Conservation (phyloP, 92 coral and sea anemone species). For the Porites rus region DNA sequence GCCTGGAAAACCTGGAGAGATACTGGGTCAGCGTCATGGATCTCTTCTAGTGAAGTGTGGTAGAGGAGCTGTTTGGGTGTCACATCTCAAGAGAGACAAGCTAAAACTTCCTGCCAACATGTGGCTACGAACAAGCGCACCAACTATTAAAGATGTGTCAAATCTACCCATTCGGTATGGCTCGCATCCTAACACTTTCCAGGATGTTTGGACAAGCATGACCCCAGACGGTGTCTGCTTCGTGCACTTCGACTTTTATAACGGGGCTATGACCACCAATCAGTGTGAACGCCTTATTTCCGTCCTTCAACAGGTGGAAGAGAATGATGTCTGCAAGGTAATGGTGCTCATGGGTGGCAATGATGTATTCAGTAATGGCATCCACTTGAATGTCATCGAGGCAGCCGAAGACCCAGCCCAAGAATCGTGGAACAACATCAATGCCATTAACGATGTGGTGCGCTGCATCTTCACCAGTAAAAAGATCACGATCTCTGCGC, state of each 20-base stretch:
- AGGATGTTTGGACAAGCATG: slow-evolving; percentile 81
- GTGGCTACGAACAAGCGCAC: slow-evolving; percentile 51
- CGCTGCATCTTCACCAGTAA: slow-evolving; percentile 68
- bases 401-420: slow-evolving; percentile 61
- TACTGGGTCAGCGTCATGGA: slow-evolving; percentile 72
- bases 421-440: slow-evolving; percentile 84
- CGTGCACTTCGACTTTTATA: slow-evolving; percentile 77
- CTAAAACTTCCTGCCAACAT: slow-evolving; percentile 80
- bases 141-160: slow-evolving; percentile 29
- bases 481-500: slow-evolving; percentile 75
- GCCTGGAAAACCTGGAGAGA: slow-evolving; percentile 69
- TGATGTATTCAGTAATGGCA: slow-evolving; percentile 85
- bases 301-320: slow-evolving; percentile 53
- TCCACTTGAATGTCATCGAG: slow-evolving; percentile 76
- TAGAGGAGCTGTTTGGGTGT: slow-evolving; percentile 76
- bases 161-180: slow-evolving; percentile 43
- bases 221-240: slow-evolving; percentile 79
- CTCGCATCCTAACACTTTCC: slow-evolving; percentile 54
- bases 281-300: slow-evolving; percentile 70
- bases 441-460: slow-evolving; percentile 83
- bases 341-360: slow-evolving; percentile 78
- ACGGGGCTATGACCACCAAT: slow-evolving; percentile 84
- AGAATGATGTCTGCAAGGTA: slow-evolving; percentile 66
- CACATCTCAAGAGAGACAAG: slow-evolving; percentile 75
- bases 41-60: slow-evolving; percentile 80